Conservation (phyloP, 2,888 invertebrate genomes). For the Acanthosepion esculentum region DNA sequence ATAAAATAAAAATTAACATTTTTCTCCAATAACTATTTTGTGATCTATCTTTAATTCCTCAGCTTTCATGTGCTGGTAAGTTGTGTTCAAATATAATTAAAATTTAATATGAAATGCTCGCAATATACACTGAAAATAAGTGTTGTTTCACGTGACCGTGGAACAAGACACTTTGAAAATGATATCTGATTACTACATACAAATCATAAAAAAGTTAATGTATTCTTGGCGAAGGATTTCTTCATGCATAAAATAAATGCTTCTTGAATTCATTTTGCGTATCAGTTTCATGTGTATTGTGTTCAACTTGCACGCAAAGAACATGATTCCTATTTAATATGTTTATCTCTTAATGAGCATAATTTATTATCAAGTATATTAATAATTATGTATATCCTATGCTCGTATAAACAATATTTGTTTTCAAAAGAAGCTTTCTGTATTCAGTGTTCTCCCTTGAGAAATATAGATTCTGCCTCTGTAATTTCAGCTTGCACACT, state of each 20-base stretch:
- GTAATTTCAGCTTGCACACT: neutral
- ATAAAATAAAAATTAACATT: too few relatives aligned
- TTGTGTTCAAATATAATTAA: too few relatives aligned
- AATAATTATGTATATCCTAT: neutral
- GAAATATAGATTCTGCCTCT: neutral
- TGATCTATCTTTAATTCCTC: too few relatives aligned
- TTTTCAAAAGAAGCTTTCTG: neutral
- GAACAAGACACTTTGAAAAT: neutral
- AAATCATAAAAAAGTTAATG: neutral
- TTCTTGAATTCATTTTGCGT: neutral
- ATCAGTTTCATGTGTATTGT: neutral
- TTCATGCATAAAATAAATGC: slow-evolving; percentile 14
- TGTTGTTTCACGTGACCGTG: too few relatives aligned
- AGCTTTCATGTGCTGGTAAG: too few relatives aligned
- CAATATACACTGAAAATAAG: too few relatives aligned
- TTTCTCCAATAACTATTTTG: too few relatives aligned
- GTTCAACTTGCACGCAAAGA: neutral
- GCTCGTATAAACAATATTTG: neutral
- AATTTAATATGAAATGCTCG: too few relatives aligned
- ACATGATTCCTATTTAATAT: neutral
- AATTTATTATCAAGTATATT: neutral
- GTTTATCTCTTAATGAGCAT: neutral
- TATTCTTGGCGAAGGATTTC: neutral
- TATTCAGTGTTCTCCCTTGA: neutral
- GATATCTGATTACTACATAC: neutral